Evolutionary conservation across 2,888 invertebrate species (phyloP), one percentile per base, ranked within the genome.

Genomic region (Eupithecia pulchellata): DNA sequence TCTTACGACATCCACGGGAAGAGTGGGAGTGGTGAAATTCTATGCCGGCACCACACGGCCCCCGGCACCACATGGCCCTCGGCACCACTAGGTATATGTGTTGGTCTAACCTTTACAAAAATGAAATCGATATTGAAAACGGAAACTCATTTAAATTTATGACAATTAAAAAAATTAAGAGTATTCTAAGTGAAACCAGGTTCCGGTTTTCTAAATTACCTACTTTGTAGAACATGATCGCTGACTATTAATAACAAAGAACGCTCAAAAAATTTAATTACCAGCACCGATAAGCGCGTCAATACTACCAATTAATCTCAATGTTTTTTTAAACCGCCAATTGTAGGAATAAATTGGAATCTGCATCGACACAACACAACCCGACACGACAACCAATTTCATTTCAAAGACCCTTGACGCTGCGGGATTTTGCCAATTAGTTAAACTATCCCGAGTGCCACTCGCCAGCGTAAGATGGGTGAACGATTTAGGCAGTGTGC

Each of bases 311-410:
- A 60, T 60, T 60, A 47, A 20, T 47, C 20, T 20, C 58, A 9
- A 29, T n/a, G 6, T 30, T 9, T 1, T 30, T 58, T n/a, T n/a
- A n/a, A 32, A 60, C 29, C 32, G n/a, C 8, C 32, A 58, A 32
- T 60, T 60, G 32, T n/a, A 30, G n/a, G 32, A 60, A 52, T 64
- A 64, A 47, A 69, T 69, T 69, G 65, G 17, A 52, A 39, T 29
- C 47, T 29, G 60, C 58, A 65, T 13, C 39, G 60, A 20, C n/a
- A 57, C 55, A 20, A 30, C 34, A 34, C 34, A 32, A 25, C 13
- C 6, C 34, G 61, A 61, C 20, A 55, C 32, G 52, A 69, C 63
- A 68, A 36, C 64, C 69, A 69, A 69, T 69, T 69, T 65, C 60
- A 27, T 29, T 60, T 60, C 9, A 39, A 65, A 42, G 30, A 47